Conservation (phyloP, 2,888 invertebrate species). For the Lomographa bimaculata region DNA sequence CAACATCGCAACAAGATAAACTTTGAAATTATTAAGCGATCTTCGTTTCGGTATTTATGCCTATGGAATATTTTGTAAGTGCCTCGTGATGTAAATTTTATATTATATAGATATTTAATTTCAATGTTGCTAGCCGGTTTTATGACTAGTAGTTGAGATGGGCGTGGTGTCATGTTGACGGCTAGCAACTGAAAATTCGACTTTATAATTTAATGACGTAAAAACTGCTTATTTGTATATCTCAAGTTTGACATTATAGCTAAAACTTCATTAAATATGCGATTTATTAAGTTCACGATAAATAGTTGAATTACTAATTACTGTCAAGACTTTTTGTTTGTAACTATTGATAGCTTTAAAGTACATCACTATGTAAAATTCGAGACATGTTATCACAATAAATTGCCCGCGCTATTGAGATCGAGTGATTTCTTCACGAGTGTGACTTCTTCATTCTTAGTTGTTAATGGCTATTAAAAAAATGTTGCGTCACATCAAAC, state of each 20-base stretch:
- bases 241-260: constrained; percentile 18
- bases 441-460: constrained; percentile 21
- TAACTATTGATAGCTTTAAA: no score
- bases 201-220: constrained; percentile 38
- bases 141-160: constrained; percentile 38
- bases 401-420: constrained; percentile 17
- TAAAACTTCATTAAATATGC: no score
- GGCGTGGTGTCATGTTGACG: constrained; percentile 47
- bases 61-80: constrained; percentile 30
- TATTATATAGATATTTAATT: constrained; percentile 25
- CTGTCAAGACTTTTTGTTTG: no score
- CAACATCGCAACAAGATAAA: constrained; percentile 70
- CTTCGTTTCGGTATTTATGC: constrained; percentile 38
- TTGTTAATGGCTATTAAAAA: constrained; percentile 29
- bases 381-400: constrained; percentile 15
- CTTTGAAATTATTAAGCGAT: constrained; percentile 51
- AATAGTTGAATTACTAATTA: no score
- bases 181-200: constrained; percentile 41
- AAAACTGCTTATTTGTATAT: constrained; percentile 40
- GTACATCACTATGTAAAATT: constrained; percentile 8
- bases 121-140: constrained; percentile 40
- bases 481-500: constrained; percentile 36
- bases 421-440: constrained; percentile 21
- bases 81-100: constrained; percentile 27
- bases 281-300: no score